Conservation (phyloP, 2,888 invertebrate genomes). For the Pandemis heparana region DNA sequence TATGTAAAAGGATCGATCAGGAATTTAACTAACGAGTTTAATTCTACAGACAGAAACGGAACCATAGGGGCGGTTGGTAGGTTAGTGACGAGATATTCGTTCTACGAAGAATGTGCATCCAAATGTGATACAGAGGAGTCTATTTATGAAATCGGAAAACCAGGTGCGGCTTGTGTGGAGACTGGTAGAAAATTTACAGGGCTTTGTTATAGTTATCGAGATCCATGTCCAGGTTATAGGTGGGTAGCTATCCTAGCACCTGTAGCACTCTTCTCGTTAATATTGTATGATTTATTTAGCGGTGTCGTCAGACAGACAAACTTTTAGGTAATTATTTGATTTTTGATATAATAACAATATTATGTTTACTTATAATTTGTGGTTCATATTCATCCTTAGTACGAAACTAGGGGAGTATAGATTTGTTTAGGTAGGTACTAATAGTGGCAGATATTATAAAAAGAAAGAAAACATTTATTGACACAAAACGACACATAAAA, state of each 20-base stretch:
- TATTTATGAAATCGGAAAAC: constrained; percentile 64
- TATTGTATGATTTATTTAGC: constrained; percentile 77
- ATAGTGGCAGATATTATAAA: no score
- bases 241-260: constrained; percentile 73
- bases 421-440: no score
- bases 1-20: constrained; percentile 61
- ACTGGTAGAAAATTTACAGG: constrained; percentile 64
- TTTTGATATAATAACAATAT: not conserved
- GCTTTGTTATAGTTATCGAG: constrained; percentile 72
- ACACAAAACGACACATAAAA: no score
- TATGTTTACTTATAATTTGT: not conserved
- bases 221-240: constrained; percentile 73
- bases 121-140: constrained; percentile 67
- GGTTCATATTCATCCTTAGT: no score
- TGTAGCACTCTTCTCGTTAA: constrained; percentile 71
- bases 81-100: constrained; percentile 68
- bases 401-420: no score
- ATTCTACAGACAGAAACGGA: constrained; percentile 56
- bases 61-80: constrained; percentile 64
- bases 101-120: constrained; percentile 60
- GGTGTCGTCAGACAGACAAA: constrained; percentile 75
- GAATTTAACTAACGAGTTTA: constrained; percentile 44
- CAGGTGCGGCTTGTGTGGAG: constrained; percentile 69
- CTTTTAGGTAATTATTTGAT: constrained; percentile 49
- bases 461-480: no score